These are phyloP conservation scores for Cabera pusaria DNA, from an alignment of 2,888 invertebrate genomes.

Conservation along the genomic window DNA sequence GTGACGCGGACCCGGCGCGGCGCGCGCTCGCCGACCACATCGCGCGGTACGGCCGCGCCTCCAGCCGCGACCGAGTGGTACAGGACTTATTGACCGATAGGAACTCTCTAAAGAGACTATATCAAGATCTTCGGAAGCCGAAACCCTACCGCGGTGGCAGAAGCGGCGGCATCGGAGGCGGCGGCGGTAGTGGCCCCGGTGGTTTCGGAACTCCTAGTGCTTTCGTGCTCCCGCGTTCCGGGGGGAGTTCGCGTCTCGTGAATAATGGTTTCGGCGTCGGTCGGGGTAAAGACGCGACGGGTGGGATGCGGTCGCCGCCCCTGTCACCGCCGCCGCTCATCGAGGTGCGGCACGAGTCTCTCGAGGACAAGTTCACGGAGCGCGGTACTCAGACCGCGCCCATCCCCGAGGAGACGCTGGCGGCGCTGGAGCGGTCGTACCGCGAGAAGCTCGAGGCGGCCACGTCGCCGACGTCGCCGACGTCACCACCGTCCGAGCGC, in stretches of 20 bases:
- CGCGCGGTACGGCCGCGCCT: conserved; percentile 85
- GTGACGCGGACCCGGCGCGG: conserved; percentile 58
- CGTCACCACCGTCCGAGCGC: conserved; percentile 64
- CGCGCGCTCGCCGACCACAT: conserved; percentile 86
- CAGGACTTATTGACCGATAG: conserved; percentile 89
- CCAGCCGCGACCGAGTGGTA: conserved; percentile 87
- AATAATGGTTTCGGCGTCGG: conserved; percentile 48
- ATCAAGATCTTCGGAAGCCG: conserved; percentile 88
- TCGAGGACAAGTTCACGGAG: conserved; percentile 79
- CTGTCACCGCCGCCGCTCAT: conserved; percentile 87
- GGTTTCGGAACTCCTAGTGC: conserved; percentile 53
- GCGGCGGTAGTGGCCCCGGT: conserved; percentile 58
- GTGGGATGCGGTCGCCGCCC: conserved; percentile 63
- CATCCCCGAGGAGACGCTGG: conserved; percentile 81
- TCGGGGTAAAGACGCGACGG: conserved; percentile 53
- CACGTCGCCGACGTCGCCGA: conserved; percentile 68
- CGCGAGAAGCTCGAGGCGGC: conserved; percentile 67
- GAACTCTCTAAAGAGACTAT: conserved; percentile 87
- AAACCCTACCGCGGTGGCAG: conserved; percentile 77
- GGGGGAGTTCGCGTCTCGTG: conserved; percentile 46
- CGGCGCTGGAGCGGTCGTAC: conserved; percentile 74
- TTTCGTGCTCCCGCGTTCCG: conserved; percentile 63
- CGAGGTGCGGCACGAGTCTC: conserved; percentile 85
- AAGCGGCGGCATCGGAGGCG: conserved; percentile 53
- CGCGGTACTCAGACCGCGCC: conserved; percentile 85